Evolutionary conservation across 1,140 invertebrate species (phyloP).

Genomic region (Hylaeus anthracinus): DNA sequence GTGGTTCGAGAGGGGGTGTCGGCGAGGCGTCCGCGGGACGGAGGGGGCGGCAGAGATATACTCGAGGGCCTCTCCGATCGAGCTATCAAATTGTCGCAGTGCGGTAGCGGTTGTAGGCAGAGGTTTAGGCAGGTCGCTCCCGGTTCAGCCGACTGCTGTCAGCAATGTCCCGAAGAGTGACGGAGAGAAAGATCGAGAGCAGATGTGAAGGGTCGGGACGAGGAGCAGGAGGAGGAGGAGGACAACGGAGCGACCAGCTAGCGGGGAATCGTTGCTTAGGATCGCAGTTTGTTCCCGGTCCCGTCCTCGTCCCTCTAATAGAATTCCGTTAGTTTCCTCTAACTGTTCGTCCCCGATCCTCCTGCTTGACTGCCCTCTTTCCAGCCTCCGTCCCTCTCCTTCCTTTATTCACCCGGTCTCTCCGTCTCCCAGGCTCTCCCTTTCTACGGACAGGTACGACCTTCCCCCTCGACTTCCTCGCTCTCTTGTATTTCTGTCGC

Average conservation of each 20-base stretch:
- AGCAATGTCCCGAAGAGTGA: constrained; percentile 55
- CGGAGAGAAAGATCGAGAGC: constrained; percentile 48
- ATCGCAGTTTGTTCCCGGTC: constrained; percentile 57
- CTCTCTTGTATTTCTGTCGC: constrained; percentile 46
- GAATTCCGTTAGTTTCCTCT: constrained; percentile 38
- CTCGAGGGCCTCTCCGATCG: constrained; percentile 58
- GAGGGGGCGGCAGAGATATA: constrained; percentile 44
- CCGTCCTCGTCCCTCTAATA: constrained; percentile 31
- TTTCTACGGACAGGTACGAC: constrained; percentile 37
- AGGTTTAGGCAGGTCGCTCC: constrained; percentile 57
- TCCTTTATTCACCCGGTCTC: no score
- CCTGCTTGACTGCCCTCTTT: background rate
- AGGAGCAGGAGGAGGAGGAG: background rate
- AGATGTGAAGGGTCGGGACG: constrained; percentile 20
- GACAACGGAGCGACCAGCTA: constrained; percentile 48
- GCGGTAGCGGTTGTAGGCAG: constrained; percentile 69
- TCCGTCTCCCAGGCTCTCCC: constrained; percentile 15
- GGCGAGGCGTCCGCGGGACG: background rate
- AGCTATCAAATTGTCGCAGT: constrained; percentile 75
- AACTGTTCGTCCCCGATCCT: constrained; percentile 42
- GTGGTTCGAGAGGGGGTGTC: background rate
- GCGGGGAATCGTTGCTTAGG: constrained; percentile 58
- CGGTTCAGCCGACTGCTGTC: constrained; percentile 55
- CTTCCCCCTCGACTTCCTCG: constrained; percentile 22
- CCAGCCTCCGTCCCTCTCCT: no score